Evolutionary conservation across 2,797 vertebrate genomes (phyloP), one percentile per base, ranked within the genome.

Genomic region (Bryconaethiops microstoma): DNA sequence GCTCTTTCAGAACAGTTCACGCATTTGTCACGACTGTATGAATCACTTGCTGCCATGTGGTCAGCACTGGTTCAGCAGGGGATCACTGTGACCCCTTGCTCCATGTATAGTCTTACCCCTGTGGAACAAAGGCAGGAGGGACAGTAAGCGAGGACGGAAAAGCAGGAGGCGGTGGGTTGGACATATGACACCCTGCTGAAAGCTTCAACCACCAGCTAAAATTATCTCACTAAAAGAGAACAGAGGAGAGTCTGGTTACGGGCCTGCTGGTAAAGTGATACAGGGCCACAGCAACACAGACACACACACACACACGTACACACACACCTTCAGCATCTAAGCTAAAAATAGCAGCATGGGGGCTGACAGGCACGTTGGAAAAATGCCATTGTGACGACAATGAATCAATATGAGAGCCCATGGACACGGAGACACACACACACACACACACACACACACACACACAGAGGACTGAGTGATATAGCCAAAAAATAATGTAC

Each of bases 231-330:
- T 79, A 76, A 59, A 50, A 83, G 75, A 81, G 83, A 85, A 93
- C 93, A 93, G 91, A 92, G 90, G 39, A 85, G 87, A 89, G 90
- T 94, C 91, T 79, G 85, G 88, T 94, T 94, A 94, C 93, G 84
- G 54, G 23, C 86, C 85, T 78, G 82, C 72, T 64, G 85, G 92
- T 90, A 93, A 93, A 88, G 84, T 67, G 88, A 92, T 54, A 74
- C 57, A 69, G 39, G 70, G 60, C 68, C 63, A 50, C 83, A 82
- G 48, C 13, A 82, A 86, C 83, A 77, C 83, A 81, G 70, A n/a
- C 69, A n/a, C 69, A 84, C 65, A 86, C 83, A 77, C 83, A 81
- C 72, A n/a, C 69, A 84, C 87, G 63, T 62, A 86, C 83, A 75
- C 83, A 81, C 72, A 19, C 69, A 85, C 88, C 83, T 90, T 89